Conservation (phyloP, 2,888 invertebrate species). For the Octonoba sinensis region DNA sequence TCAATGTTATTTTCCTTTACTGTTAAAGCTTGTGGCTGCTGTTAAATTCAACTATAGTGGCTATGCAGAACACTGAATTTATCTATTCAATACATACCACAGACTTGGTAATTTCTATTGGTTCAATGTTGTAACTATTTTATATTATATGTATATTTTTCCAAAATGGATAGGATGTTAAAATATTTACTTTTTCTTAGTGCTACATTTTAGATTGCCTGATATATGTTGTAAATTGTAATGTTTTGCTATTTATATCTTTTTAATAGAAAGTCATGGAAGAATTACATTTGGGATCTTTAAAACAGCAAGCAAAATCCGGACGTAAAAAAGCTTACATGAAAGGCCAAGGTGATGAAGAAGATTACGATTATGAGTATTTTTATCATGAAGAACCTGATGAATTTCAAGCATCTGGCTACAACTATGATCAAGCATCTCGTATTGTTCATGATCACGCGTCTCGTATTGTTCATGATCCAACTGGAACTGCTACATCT, state of each 20-base stretch:
- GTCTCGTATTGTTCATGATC: conserved; percentile 32
- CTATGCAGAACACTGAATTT: too few species aligned
- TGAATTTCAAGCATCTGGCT: conserved; percentile 53
- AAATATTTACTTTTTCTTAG: too few species aligned
- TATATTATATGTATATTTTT: too few species aligned
- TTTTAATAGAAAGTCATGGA: conserved; percentile 61
- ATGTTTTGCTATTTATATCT: not conserved
- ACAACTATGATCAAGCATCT: conserved; percentile 26
- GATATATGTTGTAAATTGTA: not conserved
- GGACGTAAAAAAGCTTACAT: conserved; percentile 35
- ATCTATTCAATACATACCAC: too few species aligned
- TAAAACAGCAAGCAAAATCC: conserved; percentile 10
- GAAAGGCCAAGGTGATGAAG: conserved; percentile 64
- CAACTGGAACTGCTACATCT: conserved; percentile 17
- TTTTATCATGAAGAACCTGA: conserved; percentile 57
- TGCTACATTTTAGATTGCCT: not conserved
- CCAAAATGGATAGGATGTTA: too few species aligned
- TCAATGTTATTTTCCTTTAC: too few species aligned
- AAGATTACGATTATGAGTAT: conserved; percentile 62
- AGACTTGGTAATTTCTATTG: too few species aligned
- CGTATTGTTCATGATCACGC: conserved; percentile 34
- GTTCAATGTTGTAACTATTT: too few species aligned
- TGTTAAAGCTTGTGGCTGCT: too few species aligned
- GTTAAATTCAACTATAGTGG: too few species aligned
- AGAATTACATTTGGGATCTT: conserved; percentile 55